Percentiles rank a stretch among this genome's conserved stretches.
Evolutionary conservation across 2,888 invertebrate genomes (phyloP).

Genomic region (Gastrophysa polygoni): DNA sequence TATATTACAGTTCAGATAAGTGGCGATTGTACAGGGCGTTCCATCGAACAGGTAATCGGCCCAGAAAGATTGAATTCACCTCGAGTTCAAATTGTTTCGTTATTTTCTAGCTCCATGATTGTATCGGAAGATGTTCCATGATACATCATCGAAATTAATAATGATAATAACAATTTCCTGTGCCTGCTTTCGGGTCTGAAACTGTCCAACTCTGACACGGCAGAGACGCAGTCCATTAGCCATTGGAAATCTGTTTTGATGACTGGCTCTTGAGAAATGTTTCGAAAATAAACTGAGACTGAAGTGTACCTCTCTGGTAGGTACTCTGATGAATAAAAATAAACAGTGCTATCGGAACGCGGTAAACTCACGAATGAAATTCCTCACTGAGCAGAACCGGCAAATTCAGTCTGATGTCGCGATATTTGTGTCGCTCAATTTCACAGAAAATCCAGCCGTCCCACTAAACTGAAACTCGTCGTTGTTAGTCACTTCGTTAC

Average conservation of each 20-base stretch:
- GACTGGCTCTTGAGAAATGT: background rate
- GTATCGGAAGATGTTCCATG: no score
- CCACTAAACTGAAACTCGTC: slow-evolving; percentile 14
- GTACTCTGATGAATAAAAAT: background rate
- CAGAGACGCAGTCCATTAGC: background rate
- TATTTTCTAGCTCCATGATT: no score
- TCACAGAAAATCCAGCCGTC: slow-evolving; percentile 18
- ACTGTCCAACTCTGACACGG: background rate
- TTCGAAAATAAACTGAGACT: background rate
- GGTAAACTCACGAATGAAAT: slow-evolving; percentile 1
- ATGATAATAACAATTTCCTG: background rate
- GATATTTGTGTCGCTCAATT: slow-evolving; percentile 19
- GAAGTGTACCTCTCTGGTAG: background rate
- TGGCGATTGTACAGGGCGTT: no score
- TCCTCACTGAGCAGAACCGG: slow-evolving; percentile 5
- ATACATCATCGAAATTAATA: no score
- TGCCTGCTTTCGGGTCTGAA: background rate
- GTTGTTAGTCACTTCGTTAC: slow-evolving; percentile 17
- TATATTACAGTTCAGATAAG: no score
- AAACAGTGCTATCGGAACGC: background rate
- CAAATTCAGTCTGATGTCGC: slow-evolving; percentile 2
- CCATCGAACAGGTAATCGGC: no score
- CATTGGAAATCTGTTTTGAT: background rate
- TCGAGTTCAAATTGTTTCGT: no score
- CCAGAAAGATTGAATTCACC: no score